Conservation (phyloP, 2,797 vertebrate species). For the Fratercula arctica region DNA sequence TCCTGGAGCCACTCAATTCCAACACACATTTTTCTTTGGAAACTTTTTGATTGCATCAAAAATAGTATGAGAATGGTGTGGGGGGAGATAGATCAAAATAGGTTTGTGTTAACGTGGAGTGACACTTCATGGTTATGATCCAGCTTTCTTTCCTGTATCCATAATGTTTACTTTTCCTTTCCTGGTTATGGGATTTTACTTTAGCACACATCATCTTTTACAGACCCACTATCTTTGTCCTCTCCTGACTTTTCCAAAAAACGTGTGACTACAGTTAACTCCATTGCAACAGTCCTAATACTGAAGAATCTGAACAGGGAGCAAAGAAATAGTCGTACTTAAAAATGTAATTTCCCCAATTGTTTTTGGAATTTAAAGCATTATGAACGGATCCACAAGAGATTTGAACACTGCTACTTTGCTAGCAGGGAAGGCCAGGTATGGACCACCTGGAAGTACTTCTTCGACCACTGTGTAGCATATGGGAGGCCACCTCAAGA, state of each 20-base stretch:
- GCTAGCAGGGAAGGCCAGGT: not conserved
- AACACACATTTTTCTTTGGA: not conserved
- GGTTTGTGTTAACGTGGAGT: not conserved
- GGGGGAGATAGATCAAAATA: not conserved
- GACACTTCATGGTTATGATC: not conserved
- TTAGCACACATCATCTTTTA: not conserved
- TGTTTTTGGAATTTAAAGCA: not conserved
- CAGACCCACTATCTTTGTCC: not conserved
- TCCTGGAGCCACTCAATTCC: not conserved
- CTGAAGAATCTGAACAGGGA: not conserved
- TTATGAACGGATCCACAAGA: not conserved
- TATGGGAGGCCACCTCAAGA: not conserved
- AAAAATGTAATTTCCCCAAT: not conserved
- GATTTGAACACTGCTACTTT: not conserved
- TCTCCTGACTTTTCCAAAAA: not conserved
- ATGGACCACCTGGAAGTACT: not conserved
- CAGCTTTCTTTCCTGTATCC: not conserved
- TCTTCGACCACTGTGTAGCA: not conserved
- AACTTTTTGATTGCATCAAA: not conserved
- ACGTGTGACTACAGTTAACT: not conserved
- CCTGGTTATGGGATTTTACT: not conserved
- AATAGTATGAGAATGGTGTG: not conserved
- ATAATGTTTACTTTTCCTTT: not conserved
- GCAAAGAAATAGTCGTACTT: not conserved
- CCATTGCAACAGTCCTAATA: not conserved